These are phyloP conservation scores for Brachyhypopomus gauderio DNA, from an alignment of 2,113 vertebrate genomes.

Conservation along the genomic window DNA sequence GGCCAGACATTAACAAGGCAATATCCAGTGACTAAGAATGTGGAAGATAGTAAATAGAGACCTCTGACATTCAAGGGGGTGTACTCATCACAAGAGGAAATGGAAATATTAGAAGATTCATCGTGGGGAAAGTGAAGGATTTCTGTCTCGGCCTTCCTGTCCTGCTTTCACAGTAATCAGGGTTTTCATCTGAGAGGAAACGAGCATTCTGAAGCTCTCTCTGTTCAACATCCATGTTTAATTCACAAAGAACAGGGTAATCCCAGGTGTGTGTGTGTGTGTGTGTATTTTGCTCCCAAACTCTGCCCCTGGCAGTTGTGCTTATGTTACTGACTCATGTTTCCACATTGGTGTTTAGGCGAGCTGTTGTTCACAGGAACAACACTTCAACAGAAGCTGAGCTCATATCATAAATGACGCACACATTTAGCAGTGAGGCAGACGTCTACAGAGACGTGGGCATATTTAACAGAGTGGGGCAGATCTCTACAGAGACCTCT, in stretches of 20 bases:
- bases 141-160: not conserved
- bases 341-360: slow-evolving; percentile 21
- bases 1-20: not conserved
- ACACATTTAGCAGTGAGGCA: too few relatives aligned
- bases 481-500: too few relatives aligned
- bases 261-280: not conserved
- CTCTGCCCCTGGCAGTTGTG: slow-evolving; percentile 21
- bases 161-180: not conserved
- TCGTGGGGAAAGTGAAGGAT: not conserved
- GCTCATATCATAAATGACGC: slow-evolving; percentile 10
- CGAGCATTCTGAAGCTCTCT: not conserved
- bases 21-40: not conserved
- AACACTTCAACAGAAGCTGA: slow-evolving; percentile 24
- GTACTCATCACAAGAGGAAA: slow-evolving; percentile 3
- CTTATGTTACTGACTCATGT: slow-evolving; percentile 37
- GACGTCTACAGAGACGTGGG: too few relatives aligned
- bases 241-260: not conserved
- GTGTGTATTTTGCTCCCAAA: not conserved
- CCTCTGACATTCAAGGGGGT: not conserved
- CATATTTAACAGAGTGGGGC: too few relatives aligned
- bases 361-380: slow-evolving; percentile 31
- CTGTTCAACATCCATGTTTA: not conserved
- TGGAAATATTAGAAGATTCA: not conserved
- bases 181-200: not conserved
- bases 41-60: not conserved